Base-by-base conservation (phyloP, 2,113 vertebrate species). In the Cynocephalus volans region DNA sequence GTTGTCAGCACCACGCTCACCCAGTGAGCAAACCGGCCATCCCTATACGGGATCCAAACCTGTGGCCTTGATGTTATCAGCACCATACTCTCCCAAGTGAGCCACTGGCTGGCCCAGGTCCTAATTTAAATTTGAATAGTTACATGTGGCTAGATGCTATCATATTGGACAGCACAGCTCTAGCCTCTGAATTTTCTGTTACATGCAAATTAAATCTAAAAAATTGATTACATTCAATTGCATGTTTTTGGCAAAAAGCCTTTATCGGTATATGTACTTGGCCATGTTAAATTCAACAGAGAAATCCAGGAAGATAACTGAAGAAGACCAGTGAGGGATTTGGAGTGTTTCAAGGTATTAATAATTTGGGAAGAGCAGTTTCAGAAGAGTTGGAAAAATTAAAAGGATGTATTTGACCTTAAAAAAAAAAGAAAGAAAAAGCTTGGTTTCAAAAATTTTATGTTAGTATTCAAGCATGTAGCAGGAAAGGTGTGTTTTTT, bases 181-280 rank as follows among this genome's bases (percentile, higher is more conserved):
- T 86, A 89, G 50, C 36, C 36, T 13, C 33, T 72, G 48, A 73
- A 48, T 83, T 83, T 82, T 58, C 26, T 93, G 62, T 67, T 88
- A 64, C 14, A 70, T 70, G 33, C 62, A 84, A 77, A 33, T 60
- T 84, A 96, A 72, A 13, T 75, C 41, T 89, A 72, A 36, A 45
- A 82, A 8, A 7, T 91, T 86, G 50, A 91, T 70, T 80, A 58
- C 7, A 58, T 70, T 81, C 26, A 70, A 13, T 91, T 88, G 60
- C 12, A 45, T 9, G 54, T 82, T 95, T 96, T 95, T 94, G 62
- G 45, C 45, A 52, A 83, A 82, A 94, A 67, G 31, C 10, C 48
- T 92, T 67, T 26, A n/a, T 69, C 82, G 36, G 33, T 52, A 17
- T 70, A 13, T 67, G 48, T 80, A 54, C 7, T 65, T 80, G 36